phyloP scores from a whole-genome alignment of 2,797 vertebrate genomes.

The Menidia menidia region DNA sequence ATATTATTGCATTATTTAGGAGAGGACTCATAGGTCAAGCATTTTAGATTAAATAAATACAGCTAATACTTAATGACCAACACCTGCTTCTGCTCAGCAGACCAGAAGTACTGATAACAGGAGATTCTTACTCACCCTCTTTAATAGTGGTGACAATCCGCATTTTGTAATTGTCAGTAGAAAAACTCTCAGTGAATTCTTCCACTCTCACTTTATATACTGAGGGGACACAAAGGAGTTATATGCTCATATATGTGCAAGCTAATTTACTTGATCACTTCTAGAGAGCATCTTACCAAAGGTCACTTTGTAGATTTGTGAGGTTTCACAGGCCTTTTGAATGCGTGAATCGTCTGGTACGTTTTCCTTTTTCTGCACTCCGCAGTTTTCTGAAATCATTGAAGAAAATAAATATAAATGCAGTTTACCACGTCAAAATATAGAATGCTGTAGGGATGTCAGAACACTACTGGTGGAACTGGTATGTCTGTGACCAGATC shows the following conservation, averaged over 20 bases:
- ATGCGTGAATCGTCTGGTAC: conserved; percentile 30
- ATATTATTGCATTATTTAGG: too few species aligned
- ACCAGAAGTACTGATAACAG: not conserved
- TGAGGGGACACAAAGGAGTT: conserved; percentile 23
- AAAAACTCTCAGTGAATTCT: accelerated
- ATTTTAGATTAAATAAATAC: too few species aligned
- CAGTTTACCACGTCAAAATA: not conserved
- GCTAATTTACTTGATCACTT: not conserved
- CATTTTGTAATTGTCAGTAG: conserved; percentile 50
- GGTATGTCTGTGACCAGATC: too few species aligned
- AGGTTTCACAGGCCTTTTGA: conserved; percentile 56
- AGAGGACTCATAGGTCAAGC: too few species aligned
- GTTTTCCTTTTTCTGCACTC: conserved; percentile 59
- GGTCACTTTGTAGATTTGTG: conserved; percentile 42
- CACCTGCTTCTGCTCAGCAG: too few species aligned
- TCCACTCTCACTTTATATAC: conserved; percentile 56
- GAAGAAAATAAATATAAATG: not conserved
- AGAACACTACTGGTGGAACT: too few species aligned
- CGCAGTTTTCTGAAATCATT: conserved; percentile 67
- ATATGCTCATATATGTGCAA: not conserved
- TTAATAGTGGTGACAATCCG: conserved; percentile 44
- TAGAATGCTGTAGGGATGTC: too few species aligned
- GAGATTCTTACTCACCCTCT: conserved; percentile 52
- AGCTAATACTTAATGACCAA: too few species aligned
- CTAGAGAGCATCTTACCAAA: conserved; percentile 59